A percentile compares a stretch with the other conserved stretches of the same genome.
phyloP scores from a whole-genome alignment of 2,888 invertebrate genomes.

The Hetaerina titia region DNA sequence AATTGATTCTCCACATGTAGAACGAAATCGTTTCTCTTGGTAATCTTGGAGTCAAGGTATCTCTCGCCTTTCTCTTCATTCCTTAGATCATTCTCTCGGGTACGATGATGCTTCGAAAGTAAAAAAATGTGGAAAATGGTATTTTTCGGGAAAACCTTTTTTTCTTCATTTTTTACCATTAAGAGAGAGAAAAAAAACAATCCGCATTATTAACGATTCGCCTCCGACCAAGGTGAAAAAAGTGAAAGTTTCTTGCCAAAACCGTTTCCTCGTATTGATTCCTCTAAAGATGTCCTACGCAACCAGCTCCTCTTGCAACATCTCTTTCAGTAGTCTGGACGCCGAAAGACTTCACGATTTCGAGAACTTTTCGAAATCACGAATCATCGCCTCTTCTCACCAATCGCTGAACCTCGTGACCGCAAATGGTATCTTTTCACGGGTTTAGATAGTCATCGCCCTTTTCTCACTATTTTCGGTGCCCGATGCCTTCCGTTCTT shows the following conservation, averaged over 20 bases:
- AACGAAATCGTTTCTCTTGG: background rate
- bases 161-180: background rate
- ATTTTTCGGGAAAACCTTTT: background rate
- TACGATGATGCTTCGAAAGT: background rate
- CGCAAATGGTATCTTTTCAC: constrained; percentile 21
- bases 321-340: constrained; percentile 48
- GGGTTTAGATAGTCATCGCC: background rate
- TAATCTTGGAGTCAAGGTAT: background rate
- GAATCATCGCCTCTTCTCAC: background rate
- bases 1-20: constrained; percentile 13
- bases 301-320: background rate
- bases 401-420: background rate
- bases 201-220: background rate
- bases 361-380: constrained; percentile 39
- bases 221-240: background rate
- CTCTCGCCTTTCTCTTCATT: background rate
- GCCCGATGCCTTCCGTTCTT: background rate
- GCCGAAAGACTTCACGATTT: constrained; percentile 30
- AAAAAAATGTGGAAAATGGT: background rate
- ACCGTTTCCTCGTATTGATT: constrained; percentile 34
- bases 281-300: background rate
- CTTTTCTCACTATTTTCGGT: background rate
- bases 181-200: background rate
- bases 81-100: background rate
- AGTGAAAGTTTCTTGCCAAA: constrained; percentile 46